Percentiles rank a stretch among this genome's conserved stretches.
Evolutionary conservation across 2,113 vertebrate species (phyloP).

Genomic region (Narcine bancroftii): DNA sequence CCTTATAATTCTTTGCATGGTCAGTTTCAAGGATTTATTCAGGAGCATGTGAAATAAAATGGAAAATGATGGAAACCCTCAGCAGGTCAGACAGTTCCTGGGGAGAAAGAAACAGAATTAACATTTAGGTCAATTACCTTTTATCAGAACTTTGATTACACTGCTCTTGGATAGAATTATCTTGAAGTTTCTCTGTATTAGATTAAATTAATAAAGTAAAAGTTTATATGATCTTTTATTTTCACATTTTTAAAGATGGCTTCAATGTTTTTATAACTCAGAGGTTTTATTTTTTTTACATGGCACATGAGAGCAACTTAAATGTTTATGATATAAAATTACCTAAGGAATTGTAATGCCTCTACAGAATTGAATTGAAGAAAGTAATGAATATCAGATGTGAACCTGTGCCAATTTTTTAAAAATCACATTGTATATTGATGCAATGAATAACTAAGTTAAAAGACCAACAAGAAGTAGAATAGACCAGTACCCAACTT

Average conservation of each 20-base stretch:
- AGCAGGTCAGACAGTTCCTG: no score
- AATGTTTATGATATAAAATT: background rate
- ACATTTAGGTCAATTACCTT: no score
- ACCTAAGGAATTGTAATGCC: background rate
- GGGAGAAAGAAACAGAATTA: no score
- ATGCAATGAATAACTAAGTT: background rate
- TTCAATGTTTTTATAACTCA: background rate
- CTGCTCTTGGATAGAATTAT: background rate
- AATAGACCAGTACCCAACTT: no score
- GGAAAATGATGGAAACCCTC: no score
- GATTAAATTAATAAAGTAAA: background rate
- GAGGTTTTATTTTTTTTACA: conserved; percentile 12
- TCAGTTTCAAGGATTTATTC: conserved; percentile 19
- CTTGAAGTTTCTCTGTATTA: background rate
- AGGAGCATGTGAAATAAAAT: background rate
- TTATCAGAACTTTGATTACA: no score
- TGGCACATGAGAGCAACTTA: background rate
- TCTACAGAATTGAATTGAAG: background rate
- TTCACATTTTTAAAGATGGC: background rate
- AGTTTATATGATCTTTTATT: background rate
- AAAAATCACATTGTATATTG: background rate
- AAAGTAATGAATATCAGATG: background rate
- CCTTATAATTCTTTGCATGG: background rate
- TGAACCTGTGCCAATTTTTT: background rate
- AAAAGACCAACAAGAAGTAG: background rate